Conservation (phyloP, 2,797 vertebrate genomes). For the Eptatretus atami region DNA sequence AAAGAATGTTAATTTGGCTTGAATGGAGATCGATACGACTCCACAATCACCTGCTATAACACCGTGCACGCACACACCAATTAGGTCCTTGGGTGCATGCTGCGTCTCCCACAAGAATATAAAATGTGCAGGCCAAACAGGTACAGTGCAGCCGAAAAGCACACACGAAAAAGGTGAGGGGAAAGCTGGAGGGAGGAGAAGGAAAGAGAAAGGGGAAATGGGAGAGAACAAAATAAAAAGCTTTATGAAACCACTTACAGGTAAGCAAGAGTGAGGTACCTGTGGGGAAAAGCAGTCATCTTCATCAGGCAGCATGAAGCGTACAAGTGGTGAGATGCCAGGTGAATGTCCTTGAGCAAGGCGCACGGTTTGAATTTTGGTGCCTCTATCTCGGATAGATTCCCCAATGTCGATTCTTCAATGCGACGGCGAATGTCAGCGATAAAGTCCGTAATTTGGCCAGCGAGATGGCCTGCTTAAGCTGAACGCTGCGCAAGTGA, state of each 20-base stretch:
- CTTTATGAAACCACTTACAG: not conserved
- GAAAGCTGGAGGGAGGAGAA: not conserved
- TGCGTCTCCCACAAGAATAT: no score
- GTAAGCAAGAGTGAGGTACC: conserved; percentile 16
- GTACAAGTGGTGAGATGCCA: conserved; percentile 23
- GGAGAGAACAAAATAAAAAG: not conserved
- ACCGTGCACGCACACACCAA: no score
- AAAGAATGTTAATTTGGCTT: no score
- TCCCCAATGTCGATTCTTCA: conserved; percentile 16
- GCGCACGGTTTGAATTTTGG: no score
- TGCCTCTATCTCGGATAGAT: no score
- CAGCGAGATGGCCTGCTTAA: conserved; percentile 59
- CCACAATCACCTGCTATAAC: no score
- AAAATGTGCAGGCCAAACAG: no score
- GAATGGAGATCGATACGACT: no score
- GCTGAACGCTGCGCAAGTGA: conserved; percentile 29
- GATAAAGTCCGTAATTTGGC: conserved; percentile 55
- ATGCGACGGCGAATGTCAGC: conserved; percentile 36
- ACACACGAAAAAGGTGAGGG: not conserved
- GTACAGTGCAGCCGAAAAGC: not conserved
- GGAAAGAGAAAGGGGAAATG: not conserved
- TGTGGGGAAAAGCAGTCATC: conserved; percentile 44
- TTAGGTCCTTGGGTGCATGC: no score
- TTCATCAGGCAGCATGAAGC: conserved; percentile 71
- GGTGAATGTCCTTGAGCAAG: no score